Base-by-base conservation (phyloP, 2,113 vertebrate species). In the Rostratula benghalensis region DNA sequence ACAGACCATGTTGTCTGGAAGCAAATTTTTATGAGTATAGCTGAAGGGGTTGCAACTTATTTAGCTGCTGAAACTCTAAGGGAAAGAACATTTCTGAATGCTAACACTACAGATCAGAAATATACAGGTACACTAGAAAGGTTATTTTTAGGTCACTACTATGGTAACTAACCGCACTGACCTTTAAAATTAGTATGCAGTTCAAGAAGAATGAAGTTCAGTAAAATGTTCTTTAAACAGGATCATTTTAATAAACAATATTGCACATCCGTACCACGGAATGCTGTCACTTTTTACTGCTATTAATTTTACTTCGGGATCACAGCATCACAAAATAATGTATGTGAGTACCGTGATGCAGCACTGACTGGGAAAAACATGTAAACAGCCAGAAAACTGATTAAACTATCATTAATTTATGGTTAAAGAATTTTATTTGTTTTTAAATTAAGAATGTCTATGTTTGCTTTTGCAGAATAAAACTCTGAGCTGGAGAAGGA, bases 21-120 rank as follows among this genome's bases (percentile, higher is more conserved):
- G 98, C 97, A 97, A 98, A 98, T 98, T 98, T 98, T 98, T 98
- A 98, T 98, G 98, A 98, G 98, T 98, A 98, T 98, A 97, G 98
- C 98, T 98, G 97, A 98, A 98, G 98, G 98, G 98, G 95, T 96
- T 98, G 97, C 98, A 97, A 98, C 98, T 98, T 98, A 98, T 98
- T 98, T 98, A 98, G 97, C 98, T 98, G 97, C 95, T 97, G 97
- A 98, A 98, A 98, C 97, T 98, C 96, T 51, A 90, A 97, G 94
- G 96, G 94, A 98, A 97, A 97, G 95, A 97, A 97, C 94, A 90
- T 97, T 98, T 98, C 97, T 94, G 94, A 98, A 96, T 94, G 92
- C 94, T 95, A 97, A 96, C 93, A 96, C 97, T 95, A 90, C 64
- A 82, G 94, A 97, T 96, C 97, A 97, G 95, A 97, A 97, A 97